Percentiles rank a stretch among this genome's conserved stretches.
phyloP scores from a whole-genome alignment of 2,113 vertebrate genomes.

The Physeter macrocephalus region DNA sequence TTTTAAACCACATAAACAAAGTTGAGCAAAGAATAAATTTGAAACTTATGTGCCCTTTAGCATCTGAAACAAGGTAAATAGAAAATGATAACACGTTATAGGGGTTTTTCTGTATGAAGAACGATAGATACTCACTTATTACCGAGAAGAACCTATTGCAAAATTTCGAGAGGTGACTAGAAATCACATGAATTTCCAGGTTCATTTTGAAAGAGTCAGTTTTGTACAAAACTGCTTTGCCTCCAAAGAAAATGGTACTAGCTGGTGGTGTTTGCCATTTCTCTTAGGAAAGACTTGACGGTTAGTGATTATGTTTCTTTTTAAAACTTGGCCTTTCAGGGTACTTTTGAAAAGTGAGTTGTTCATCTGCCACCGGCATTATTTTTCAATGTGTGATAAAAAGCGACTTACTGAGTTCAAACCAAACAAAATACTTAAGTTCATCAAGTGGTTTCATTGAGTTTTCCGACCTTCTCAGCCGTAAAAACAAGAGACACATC shows the following conservation, averaged over 20 bases:
- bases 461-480: slow-evolving; percentile 73
- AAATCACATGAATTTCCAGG: slow-evolving; percentile 61
- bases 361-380: slow-evolving; percentile 40
- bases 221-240: slow-evolving; percentile 73
- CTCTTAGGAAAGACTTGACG: slow-evolving; percentile 59
- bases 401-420: slow-evolving; percentile 67
- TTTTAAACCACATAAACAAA: slow-evolving; percentile 53
- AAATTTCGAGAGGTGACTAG: slow-evolving; percentile 53
- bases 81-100: slow-evolving; percentile 46
- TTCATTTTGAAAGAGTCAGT: slow-evolving; percentile 57
- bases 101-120: slow-evolving; percentile 74
- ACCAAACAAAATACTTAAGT: slow-evolving; percentile 62
- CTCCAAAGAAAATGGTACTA: slow-evolving; percentile 58
- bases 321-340: slow-evolving; percentile 21
- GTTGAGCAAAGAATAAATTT: slow-evolving; percentile 61
- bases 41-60: slow-evolving; percentile 63
- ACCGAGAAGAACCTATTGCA: slow-evolving; percentile 61
- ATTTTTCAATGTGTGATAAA: slow-evolving; percentile 62
- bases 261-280: slow-evolving; percentile 53
- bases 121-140: slow-evolving; percentile 45
- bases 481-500: slow-evolving; percentile 76
- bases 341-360: slow-evolving; percentile 69
- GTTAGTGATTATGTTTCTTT: slow-evolving; percentile 42
- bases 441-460: slow-evolving; percentile 76
- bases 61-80: slow-evolving; percentile 66